phyloP scores from a whole-genome alignment of 2,888 invertebrate genomes.

The Dynastes hyllus region DNA sequence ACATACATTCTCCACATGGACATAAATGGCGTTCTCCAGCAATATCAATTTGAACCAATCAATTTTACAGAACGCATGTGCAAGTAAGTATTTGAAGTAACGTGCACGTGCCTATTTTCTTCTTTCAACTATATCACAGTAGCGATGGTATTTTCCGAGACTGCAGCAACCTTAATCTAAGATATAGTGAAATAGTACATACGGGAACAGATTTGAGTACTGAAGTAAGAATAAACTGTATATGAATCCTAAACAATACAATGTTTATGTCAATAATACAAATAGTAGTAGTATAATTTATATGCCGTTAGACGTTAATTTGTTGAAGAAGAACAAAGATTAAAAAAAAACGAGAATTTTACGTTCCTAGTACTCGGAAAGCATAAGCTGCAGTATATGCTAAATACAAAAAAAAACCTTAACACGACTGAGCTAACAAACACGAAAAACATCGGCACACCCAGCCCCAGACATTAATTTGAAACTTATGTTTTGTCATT shows the following conservation, averaged over 20 bases:
- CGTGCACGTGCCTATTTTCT: constrained; percentile 12
- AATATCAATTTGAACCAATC: constrained; percentile 20
- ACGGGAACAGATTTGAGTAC: not conserved
- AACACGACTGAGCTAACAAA: too few species aligned
- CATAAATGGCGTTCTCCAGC: constrained; percentile 34
- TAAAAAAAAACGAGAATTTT: too few species aligned
- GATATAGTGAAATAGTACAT: constrained; percentile 1
- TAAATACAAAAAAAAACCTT: too few species aligned
- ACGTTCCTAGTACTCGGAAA: too few species aligned
- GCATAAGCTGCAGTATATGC: too few species aligned
- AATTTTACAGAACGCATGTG: constrained; percentile 53
- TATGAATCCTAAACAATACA: not conserved
- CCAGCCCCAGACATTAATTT: too few species aligned
- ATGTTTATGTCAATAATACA: too few species aligned
- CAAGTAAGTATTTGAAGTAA: constrained; percentile 48
- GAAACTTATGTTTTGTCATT: too few species aligned
- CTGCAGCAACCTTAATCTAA: constrained; percentile 42
- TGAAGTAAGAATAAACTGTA: constrained; percentile 1
- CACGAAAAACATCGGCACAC: too few species aligned
- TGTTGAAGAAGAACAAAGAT: too few species aligned
- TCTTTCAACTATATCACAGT: constrained; percentile 14
- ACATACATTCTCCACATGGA: constrained; percentile 53
- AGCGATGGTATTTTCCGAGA: constrained; percentile 52
- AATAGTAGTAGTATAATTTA: too few species aligned
- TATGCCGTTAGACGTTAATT: too few species aligned